Percentiles rank a stretch among this genome's conserved stretches.
Evolutionary conservation across 2,888 invertebrate genomes (phyloP).

Genomic region (Carterocephalus palaemon): DNA sequence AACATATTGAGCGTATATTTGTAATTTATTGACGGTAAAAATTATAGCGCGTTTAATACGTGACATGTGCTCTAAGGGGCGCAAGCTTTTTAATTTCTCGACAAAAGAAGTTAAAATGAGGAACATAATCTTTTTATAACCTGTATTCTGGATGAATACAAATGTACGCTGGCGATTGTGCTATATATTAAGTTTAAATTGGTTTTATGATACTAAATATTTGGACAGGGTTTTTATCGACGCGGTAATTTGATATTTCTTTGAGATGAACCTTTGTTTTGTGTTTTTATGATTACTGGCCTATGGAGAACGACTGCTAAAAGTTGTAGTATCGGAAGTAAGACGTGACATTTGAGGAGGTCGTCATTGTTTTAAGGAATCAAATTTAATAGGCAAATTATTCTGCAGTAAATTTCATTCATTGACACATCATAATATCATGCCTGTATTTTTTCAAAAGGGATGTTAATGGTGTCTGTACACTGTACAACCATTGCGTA

Average conservation of each 20-base stretch:
- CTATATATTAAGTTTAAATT: conserved; percentile 74
- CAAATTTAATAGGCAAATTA: no score
- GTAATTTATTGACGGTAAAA: conserved; percentile 66
- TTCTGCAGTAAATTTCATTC: no score
- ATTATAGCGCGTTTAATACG: conserved; percentile 70
- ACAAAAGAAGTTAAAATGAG: conserved; percentile 71
- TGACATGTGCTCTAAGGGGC: conserved; percentile 60
- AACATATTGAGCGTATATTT: conserved; percentile 41
- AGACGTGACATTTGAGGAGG: conserved; percentile 23
- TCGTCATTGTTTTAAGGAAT: no score
- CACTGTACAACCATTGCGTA: no score
- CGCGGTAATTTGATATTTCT: conserved; percentile 73
- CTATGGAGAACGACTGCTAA: conserved; percentile 73
- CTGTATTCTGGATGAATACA: conserved; percentile 64
- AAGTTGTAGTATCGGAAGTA: conserved; percentile 39
- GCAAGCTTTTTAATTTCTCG: conserved; percentile 63
- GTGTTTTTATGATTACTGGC: conserved; percentile 65
- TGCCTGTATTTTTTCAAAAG: no score
- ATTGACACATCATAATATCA: no score
- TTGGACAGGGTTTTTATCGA: conserved; percentile 74
- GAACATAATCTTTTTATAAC: conserved; percentile 69
- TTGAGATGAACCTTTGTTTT: conserved; percentile 57
- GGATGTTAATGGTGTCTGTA: no score
- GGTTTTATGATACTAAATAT: conserved; percentile 76
- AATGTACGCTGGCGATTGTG: conserved; percentile 66